Evolutionary conservation across 2,888 invertebrate species (phyloP), one percentile per base, ranked within the genome.

Genomic region (Lapara coniferarum): DNA sequence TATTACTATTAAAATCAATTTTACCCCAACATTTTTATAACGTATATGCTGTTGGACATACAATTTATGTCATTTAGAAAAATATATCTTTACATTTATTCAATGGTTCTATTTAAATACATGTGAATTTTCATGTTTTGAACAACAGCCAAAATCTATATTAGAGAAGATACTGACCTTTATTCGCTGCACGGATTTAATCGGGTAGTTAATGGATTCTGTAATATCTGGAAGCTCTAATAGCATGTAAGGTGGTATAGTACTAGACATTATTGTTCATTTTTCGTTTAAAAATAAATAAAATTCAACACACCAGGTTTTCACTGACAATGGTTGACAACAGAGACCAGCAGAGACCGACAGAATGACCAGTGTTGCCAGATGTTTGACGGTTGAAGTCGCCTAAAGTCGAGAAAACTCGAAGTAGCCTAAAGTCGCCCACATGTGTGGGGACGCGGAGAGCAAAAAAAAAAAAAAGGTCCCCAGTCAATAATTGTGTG

Each of bases 101-200:
- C 19, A 51, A 70, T 63, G 66, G 51, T 10, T 16, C 10, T 30
- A 49, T 53, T 67, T 66, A 51, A 37, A 44, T 19, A 52, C 16
- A 19, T 16, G 37, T 66, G 25, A n/a, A 52, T 52, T 25, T 25
- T 71, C 71, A 70, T 70, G 66, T 77, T 80, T 87, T 87, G 87
- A 83, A 76, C 76, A 70, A 67, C 69, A 79, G 85, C 85, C 86
- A 89, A 86, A 77, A 71, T 73, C 73, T 71, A 74, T 59, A 69
- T 71, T 71, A 75, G 72, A 71, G 68, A 44, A 71, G 68, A 44
- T 68, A 86, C 90, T 87, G 83, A 97, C 97, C 95, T 96, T 97
- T 82, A 97, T 96, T 67, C 97, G 95, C 83, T 96, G 96, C 75
- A 96, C 96, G 85, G 94, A 95, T 85, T 94, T 93, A 77, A 96